Evolutionary conservation across 1,140 invertebrate genomes (phyloP), one percentile per base, ranked within the genome.

Genomic region (Panagrolaimus sp.): DNA sequence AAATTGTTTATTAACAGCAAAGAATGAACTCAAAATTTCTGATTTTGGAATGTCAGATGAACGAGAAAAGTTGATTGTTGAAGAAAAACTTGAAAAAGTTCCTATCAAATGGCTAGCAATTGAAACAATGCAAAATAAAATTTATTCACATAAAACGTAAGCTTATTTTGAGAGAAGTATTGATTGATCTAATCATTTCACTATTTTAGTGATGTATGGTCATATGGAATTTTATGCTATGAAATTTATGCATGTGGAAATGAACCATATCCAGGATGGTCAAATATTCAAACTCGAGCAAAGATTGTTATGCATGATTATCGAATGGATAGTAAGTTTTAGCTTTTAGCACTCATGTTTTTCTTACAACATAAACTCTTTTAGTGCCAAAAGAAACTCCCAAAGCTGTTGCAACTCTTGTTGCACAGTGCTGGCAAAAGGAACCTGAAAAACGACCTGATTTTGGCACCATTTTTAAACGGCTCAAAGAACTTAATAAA

Each of bases 51-150:
- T 76, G 64, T 63, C 43, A 9, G 75, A 78, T 44, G 74, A 76
- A n/a, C 48, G 64, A 45, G 63, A 44, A 13, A 46, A 48, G 23
- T 43, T 78, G 38, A 63, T 66, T 14, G 7, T 38, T 38, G 73
- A 97, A 85, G 93, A 90, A 63, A 95, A 92, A 16, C 92, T 96
- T 83, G 90, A 90, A 86, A 88, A 88, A 86, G 74, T 89, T 72
- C 90, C 90, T 42, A 89, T 91, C 67, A 86, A 90, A 76, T 91
- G 90, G 90, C 75, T 84, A 65, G 81, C 82, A 5, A 72, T 74
- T 11, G 83, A 84, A 62, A 81, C 80, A n/a, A 72, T 84, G 25
- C 74, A 76, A 43, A 66, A 77, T 8, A 71, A 68, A 38, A 63
- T 77, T 11, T 77, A 75, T 65, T 67, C 68, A 8, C 23, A 51